A percentile compares a stretch with the other conserved stretches of the same genome.
Conservation (phyloP, 2,797 vertebrate genomes). For the Cercopithecus petaurista region DNA sequence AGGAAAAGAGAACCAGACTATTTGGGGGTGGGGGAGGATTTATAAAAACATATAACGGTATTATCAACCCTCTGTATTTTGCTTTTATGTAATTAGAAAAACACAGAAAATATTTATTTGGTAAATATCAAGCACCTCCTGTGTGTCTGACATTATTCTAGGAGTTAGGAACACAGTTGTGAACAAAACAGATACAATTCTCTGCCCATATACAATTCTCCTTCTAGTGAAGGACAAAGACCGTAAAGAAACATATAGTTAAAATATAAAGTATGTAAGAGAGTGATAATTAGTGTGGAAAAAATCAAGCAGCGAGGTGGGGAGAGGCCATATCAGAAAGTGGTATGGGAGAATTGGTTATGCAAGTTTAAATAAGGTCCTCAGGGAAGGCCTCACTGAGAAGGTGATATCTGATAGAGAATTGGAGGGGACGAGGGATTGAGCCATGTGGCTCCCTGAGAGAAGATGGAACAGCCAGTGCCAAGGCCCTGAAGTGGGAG, state of each 20-base stretch:
- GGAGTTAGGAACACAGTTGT: neutral
- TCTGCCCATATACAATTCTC: neutral
- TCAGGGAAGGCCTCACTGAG: neutral
- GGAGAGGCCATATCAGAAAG: neutral
- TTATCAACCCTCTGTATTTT: neutral
- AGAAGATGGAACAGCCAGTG: neutral
- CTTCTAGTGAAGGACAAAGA: slow-evolving; percentile 33
- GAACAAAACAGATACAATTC: neutral
- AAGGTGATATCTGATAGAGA: slow-evolving; percentile 9
- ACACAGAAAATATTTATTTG: neutral
- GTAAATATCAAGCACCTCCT: neutral
- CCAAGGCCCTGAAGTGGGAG: neutral
- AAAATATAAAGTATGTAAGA: neutral
- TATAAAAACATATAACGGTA: neutral
- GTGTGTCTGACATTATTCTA: neutral
- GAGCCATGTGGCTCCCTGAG: neutral
- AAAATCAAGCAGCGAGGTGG: neutral
- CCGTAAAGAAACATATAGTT: neutral
- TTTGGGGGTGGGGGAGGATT: neutral
- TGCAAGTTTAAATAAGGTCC: neutral
- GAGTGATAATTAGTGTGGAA: neutral
- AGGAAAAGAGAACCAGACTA: neutral
- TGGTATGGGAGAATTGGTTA: neutral
- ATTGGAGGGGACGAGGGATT: neutral
- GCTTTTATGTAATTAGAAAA: neutral